Evolutionary conservation across 1,140 invertebrate species (phyloP), one percentile per base, ranked within the genome.

Genomic region (Phymastichus coffea): DNA sequence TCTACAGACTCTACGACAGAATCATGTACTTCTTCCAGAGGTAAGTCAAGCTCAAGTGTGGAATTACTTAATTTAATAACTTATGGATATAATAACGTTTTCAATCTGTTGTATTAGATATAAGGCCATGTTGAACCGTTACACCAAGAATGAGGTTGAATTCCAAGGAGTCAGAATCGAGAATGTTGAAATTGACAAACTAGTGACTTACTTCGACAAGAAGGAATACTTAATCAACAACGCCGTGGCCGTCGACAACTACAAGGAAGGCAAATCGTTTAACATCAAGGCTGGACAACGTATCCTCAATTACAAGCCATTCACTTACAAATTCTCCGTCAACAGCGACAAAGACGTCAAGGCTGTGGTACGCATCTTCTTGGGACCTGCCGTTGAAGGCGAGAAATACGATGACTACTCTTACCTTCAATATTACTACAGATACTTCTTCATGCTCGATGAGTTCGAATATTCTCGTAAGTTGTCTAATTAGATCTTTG

Each of bases 141-240:
- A 91, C 78, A 83, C 78, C 12, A 74, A 77, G 44, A 78, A 83
- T 7, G 83, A 89, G 56, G 70, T 88, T 0, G 58, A 78, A 61
- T 86, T 83, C 73, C 81, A 84, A 9, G 82, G 82, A 41, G 80
- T 91, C 15, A 84, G 83, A 62, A 81, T 91, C 57, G 82, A 86
- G 57, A 82, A 81, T 41, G 79, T 90, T 4, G 69, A 75, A 1
- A 80, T 88, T 6, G 85, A 86, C 71, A 82, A 85, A 46, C 71
- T 92, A 12, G 79, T 83, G 17, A 91, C 89, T 19, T 91, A 85
- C 72, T 89, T 90, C 75, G 87, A 90, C 47, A 77, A 87, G 26
- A 85, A 84, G 63, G 84, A 88, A 64, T 67, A 87, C 17, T 84
- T 87, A 64, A 83, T 89, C 37, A 86, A 81, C 68, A 88, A 89